These are phyloP conservation scores for Otolemur crassicaudatus DNA, from an alignment of 2,797 vertebrate genomes.

Conservation along the genomic window DNA sequence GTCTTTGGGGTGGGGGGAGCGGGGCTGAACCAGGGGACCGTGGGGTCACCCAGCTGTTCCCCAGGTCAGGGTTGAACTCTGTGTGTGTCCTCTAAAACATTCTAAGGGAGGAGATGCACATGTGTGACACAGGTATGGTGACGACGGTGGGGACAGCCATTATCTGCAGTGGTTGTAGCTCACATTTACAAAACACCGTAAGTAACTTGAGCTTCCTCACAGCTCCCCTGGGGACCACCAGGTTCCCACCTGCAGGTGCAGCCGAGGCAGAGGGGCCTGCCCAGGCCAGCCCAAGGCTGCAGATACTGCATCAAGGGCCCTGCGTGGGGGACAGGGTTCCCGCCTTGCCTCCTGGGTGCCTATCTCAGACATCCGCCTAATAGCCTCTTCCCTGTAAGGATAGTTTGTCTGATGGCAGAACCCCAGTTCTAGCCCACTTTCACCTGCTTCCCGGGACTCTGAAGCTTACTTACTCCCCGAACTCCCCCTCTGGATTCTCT, in stretches of 20 bases:
- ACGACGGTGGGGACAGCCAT: not conserved
- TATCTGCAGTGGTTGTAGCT: not conserved
- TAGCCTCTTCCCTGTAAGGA: not conserved
- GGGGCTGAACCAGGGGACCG: not conserved
- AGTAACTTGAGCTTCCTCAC: not conserved
- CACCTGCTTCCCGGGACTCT: not conserved
- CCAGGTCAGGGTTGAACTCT: not conserved
- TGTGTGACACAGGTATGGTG: not conserved
- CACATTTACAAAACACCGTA: not conserved
- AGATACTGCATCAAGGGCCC: fast-evolving
- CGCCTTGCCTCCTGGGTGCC: not conserved
- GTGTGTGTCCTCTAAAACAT: not conserved
- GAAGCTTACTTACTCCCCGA: not conserved
- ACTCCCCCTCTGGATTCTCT: not conserved
- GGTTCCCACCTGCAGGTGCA: too few relatives aligned
- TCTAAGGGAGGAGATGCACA: not conserved
- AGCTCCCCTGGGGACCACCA: fast-evolving
- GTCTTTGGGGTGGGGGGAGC: not conserved
- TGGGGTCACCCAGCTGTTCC: not conserved
- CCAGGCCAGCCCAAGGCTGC: not conserved
- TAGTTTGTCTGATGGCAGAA: not conserved
- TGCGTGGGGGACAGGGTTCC: not conserved
- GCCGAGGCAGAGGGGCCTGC: not conserved
- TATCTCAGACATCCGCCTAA: not conserved
- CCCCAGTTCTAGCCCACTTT: not conserved